Percentiles rank a stretch among this genome's conserved stretches.
Conservation (phyloP, 2,797 vertebrate genomes). For the Macropodus opercularis region DNA sequence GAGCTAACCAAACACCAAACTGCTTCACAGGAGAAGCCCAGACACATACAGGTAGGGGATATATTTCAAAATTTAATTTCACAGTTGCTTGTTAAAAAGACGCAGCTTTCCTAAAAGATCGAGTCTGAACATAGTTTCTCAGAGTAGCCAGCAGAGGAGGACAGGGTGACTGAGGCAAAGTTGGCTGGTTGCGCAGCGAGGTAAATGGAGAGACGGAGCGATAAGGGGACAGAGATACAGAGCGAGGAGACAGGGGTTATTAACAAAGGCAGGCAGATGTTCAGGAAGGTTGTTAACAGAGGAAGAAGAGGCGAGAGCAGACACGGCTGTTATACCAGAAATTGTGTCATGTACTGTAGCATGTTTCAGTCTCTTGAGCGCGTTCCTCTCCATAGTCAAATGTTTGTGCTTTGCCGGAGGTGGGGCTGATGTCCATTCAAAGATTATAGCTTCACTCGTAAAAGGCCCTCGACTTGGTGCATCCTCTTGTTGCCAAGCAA, state of each 20-base stretch:
- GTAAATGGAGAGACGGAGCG: slow-evolving; percentile 33
- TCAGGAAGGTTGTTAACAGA: slow-evolving; percentile 49
- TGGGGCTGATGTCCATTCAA: slow-evolving; percentile 73
- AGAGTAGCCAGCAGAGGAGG: slow-evolving; percentile 30
- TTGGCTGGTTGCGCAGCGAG: slow-evolving; percentile 48
- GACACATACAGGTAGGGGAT: no score
- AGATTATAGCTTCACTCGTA: slow-evolving; percentile 61
- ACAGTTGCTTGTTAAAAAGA: slow-evolving; percentile 58
- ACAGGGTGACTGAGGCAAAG: slow-evolving; percentile 55
- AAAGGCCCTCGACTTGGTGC: slow-evolving; percentile 61
- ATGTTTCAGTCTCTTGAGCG: slow-evolving; percentile 57
- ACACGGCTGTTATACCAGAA: slow-evolving; percentile 44
- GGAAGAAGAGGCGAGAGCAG: slow-evolving; percentile 36
- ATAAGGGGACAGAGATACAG: slow-evolving; percentile 28
- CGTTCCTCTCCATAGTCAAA: slow-evolving; percentile 62
- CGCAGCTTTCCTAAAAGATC: slow-evolving; percentile 55
- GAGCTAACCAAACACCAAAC: slow-evolving; percentile 36
- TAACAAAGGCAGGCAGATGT: slow-evolving; percentile 52
- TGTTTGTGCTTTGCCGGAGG: slow-evolving; percentile 79
- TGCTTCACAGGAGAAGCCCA: slow-evolving; percentile 49
- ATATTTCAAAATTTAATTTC: slow-evolving; percentile 35
- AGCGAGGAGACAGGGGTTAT: slow-evolving; percentile 32
- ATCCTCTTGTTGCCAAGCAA: slow-evolving; percentile 74
- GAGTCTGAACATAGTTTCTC: slow-evolving; percentile 31
- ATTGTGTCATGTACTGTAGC: slow-evolving; percentile 49